Conservation (phyloP, 2,888 invertebrate genomes). For the Deroplatys truncata region DNA sequence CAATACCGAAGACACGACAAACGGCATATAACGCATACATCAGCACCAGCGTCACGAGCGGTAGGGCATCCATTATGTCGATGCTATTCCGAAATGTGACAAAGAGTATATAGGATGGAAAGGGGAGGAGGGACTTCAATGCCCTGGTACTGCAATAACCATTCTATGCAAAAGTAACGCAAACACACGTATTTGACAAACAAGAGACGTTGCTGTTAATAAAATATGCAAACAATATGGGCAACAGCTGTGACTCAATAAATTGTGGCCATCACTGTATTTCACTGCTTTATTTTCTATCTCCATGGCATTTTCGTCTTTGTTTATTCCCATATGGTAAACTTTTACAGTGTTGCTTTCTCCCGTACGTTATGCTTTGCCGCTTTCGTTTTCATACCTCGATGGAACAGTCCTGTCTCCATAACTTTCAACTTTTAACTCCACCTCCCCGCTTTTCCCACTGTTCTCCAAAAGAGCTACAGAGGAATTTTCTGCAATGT, state of each 20-base stretch:
- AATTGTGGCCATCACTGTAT: neutral
- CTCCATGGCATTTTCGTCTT: neutral
- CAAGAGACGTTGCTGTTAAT: neutral
- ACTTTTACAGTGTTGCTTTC: neutral
- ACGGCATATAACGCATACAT: too few relatives aligned
- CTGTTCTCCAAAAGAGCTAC: too few relatives aligned
- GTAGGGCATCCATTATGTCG: too few relatives aligned
- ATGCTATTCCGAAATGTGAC: neutral
- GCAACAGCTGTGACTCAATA: neutral
- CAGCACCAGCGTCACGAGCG: too few relatives aligned
- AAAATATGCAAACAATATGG: neutral
- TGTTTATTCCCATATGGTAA: neutral
- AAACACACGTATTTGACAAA: neutral
- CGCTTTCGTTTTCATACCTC: neutral
- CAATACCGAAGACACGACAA: too few relatives aligned
- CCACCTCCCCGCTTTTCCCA: neutral
- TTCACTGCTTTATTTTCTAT: neutral
- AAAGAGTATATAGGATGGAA: neutral
- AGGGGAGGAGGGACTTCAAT: neutral
- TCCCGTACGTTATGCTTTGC: neutral
- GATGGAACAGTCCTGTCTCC: neutral
- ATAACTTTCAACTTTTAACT: neutral
- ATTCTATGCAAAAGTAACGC: neutral
- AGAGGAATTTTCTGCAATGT: neutral
- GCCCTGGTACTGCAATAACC: neutral